phyloP scores from a whole-genome alignment of 2,797 vertebrate genomes.

The Spatula versicolor region DNA sequence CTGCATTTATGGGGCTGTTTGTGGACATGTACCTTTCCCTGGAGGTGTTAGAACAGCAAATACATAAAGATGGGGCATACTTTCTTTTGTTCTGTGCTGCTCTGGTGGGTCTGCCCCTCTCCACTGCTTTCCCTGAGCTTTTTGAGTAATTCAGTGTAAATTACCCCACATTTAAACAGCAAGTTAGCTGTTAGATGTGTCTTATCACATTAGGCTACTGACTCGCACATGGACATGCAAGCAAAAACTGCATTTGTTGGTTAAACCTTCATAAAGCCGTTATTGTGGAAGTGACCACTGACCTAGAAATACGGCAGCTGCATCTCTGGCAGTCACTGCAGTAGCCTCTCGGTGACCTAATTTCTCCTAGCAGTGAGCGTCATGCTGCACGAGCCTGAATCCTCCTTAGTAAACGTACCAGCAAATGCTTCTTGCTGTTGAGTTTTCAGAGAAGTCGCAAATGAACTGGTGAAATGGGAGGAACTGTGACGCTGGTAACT shows the following conservation, averaged over 20 bases:
- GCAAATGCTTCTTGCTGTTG: not conserved
- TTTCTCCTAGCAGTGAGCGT: not conserved
- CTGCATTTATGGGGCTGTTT: not conserved
- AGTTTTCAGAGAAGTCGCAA: not conserved
- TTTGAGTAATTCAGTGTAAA: not conserved
- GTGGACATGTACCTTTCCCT: not conserved
- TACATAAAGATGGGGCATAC: not conserved
- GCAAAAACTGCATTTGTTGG: not conserved
- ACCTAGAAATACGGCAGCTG: constrained; percentile 49
- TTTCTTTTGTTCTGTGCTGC: not conserved
- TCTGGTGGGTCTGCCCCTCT: not conserved
- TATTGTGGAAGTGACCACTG: constrained; percentile 32
- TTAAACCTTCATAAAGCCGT: not conserved
- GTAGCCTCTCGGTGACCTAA: constrained; percentile 40
- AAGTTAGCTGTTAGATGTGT: not conserved
- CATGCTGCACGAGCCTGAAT: not conserved
- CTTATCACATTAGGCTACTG: not conserved
- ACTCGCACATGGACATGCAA: not conserved
- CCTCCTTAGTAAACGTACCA: not conserved
- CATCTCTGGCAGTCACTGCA: not conserved
- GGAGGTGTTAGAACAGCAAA: not conserved
- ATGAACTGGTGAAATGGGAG: not conserved
- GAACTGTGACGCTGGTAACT: accelerated
- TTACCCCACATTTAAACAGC: not conserved
- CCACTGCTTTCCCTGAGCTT: not conserved